Evolutionary conservation across 2,888 invertebrate species (phyloP), one percentile per base, ranked within the genome.

Genomic region (Cheilosia urbana): DNA sequence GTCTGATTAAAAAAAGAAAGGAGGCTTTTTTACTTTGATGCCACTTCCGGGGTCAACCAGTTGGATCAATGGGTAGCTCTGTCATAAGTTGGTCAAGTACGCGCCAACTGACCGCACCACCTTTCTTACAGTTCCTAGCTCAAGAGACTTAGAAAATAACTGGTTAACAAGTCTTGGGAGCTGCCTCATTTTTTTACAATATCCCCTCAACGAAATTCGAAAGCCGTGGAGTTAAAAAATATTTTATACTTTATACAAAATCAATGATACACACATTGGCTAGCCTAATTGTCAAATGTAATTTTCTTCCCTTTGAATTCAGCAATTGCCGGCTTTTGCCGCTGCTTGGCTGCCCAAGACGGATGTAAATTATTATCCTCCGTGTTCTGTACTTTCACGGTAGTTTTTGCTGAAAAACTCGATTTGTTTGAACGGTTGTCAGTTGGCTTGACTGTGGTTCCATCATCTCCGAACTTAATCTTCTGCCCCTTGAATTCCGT

Each of bases 311-410:
- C 91, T 51, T 89, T 88, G 40, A 91, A 91, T 24, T 88, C 87
- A 0, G 88, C 75, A 53, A 91, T 91, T 4, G 88, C 53, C 0
- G 90, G 89, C 77, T 90, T 92, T 2, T 87, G 81, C 66, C 90
- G 90, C 73, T 91, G 90, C 73, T 92, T 91, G n/a, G 92, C 92
- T 21, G 87, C 81, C 91, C 92, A 92, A 0, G 92, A 91, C 0
- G 92, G 92, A 88, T 92, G 91, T 7, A 90, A 62, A 4, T 87
- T 84, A 4, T 87, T 84, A 58, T 88, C 87, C 1, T 65, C 51
- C 9, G 24, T 15, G 13, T 7, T 47, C 13, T 57, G 9, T 2
- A 9, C n/a, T 13, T 19, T 69, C 0, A 21, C 47, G 9, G 9
- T 24, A 3, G n/a, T 34, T 19, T 63, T 77, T 19, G 57, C 40